Conservation (phyloP, 2,888 invertebrate species). For the Pemphredon lugubris region DNA sequence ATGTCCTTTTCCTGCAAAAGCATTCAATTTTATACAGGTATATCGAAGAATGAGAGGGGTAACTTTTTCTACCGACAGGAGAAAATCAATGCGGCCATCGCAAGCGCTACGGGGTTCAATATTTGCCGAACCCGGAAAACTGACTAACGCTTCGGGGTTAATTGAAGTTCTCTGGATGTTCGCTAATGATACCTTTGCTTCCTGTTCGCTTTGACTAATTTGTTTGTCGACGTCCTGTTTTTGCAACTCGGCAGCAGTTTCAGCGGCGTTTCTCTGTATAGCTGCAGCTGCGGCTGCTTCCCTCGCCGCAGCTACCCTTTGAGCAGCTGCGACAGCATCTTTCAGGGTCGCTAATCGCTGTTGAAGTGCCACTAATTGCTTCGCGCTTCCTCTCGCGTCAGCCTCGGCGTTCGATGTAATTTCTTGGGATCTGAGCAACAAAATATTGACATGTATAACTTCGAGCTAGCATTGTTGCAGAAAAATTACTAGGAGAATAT, state of each 20-base stretch:
- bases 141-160: neutral
- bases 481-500: too few species aligned
- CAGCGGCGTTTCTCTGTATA: constrained; percentile 87
- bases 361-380: constrained; percentile 84
- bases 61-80: too few species aligned
- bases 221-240: constrained; percentile 81
- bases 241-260: constrained; percentile 87
- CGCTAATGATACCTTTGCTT: constrained; percentile 70
- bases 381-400: constrained; percentile 82
- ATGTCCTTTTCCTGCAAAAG: constrained; percentile 72
- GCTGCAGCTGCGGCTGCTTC: constrained; percentile 89
- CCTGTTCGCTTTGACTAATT: constrained; percentile 76
- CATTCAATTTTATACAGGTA: too few species aligned
- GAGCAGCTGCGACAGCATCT: constrained; percentile 87
- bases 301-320: constrained; percentile 87
- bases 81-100: too few species aligned
- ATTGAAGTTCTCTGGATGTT: too few species aligned
- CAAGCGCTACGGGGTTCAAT: too few species aligned
- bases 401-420: constrained; percentile 75
- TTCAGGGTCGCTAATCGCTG: constrained; percentile 88
- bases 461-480: too few species aligned
- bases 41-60: neutral
- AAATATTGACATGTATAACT: neutral
- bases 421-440: constrained; percentile 72
- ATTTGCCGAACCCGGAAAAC: too few species aligned